Evolutionary conservation across 2,113 vertebrate genomes (phyloP), one percentile per base, ranked within the genome.

Genomic region (Myrmophylax atrothorax): DNA sequence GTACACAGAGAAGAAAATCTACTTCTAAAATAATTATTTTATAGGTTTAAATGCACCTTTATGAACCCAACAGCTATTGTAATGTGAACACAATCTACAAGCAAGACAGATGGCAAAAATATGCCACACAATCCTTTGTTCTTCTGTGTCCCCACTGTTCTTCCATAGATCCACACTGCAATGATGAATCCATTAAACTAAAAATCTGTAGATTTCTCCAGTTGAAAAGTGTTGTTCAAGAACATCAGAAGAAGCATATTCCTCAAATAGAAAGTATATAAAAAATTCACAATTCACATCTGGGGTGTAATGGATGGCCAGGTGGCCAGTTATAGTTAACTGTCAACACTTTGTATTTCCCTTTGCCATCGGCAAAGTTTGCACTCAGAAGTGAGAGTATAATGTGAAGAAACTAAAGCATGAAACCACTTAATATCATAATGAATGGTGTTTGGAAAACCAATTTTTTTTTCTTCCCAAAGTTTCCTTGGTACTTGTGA

Each of bases 311-410:
- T 93, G 90, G 93, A 64, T 80, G 88, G 90, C 92, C 94, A 96
- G 95, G 92, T 96, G 92, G 93, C 93, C 92, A 95, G 91, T 72
- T 96, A 94, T 84, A 95, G 93, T 92, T 93, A 95, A 94, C 93
- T 96, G 95, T 97, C 94, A 96, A 96, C 94, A 96, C 94, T 95
- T 96, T 92, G 75, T 50, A 93, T 96, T 96, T 96, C 79, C 95
- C 94, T 96, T 96, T 96, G 94, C 95, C 93, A 93, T 96, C 38
- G 80, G 95, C 96, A 94, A 96, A 96, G 92, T 97, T 96, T 96
- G 87, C 96, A 96, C 94, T 93, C 92, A 84, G 93, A 96, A 91
- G 90, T 96, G 94, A 94, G 94, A 97, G 85, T 94, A 93, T 93
- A 96, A 94, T 6, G 88, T 95, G 96, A 86, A 92, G 90, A 96